phyloP scores from a whole-genome alignment of 2,113 vertebrate genomes.

The Peromyscus polionotus region DNA sequence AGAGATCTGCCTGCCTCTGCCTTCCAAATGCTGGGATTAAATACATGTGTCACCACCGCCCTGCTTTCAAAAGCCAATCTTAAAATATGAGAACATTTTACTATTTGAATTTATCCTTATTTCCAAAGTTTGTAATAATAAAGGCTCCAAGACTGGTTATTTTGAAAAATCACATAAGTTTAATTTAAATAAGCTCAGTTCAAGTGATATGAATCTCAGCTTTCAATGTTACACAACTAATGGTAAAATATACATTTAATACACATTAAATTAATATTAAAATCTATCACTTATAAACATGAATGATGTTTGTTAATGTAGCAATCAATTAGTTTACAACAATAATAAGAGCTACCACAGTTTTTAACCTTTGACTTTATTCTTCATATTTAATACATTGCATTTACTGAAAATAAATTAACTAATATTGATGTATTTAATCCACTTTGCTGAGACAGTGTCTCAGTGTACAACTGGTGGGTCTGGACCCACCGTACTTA shows the following conservation, averaged over 20 bases:
- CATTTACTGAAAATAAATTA: conserved; percentile 18
- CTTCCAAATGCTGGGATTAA: too few species aligned
- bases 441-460: neutral
- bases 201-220: neutral
- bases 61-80: neutral
- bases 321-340: neutral
- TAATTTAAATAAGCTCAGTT: conserved; percentile 8
- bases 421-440: neutral
- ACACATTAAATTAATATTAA: neutral
- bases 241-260: neutral
- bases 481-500: neutral
- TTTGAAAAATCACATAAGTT: conserved; percentile 45
- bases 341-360: neutral
- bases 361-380: neutral
- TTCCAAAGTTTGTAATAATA: neutral
- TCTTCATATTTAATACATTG: neutral
- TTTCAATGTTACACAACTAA: conserved; percentile 22
- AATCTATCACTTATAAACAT: neutral
- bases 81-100: neutral
- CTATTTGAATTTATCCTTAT: neutral
- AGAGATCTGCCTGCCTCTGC: too few species aligned
- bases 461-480: neutral
- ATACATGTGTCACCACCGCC: too few species aligned
- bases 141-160: neutral
- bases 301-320: neutral